Percentiles rank a stretch among this genome's conserved stretches.
phyloP scores from a whole-genome alignment of 1,140 invertebrate species.

The Anagrus nilaparvatae region DNA sequence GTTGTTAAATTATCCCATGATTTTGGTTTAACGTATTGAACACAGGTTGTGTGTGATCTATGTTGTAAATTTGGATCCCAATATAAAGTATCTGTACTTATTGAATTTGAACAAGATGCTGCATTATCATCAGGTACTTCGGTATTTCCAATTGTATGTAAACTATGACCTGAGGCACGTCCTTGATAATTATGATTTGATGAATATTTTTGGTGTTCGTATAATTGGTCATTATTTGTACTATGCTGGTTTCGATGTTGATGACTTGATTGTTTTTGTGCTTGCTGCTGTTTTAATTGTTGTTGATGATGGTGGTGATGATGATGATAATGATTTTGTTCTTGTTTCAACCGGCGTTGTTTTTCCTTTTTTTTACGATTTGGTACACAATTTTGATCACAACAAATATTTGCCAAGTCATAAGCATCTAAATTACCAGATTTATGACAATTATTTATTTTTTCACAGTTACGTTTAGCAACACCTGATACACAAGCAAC shows the following conservation, averaged over 20 bases:
- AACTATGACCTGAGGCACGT: conserved; percentile 59
- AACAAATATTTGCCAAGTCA: conserved; percentile 71
- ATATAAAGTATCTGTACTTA: conserved; percentile 74
- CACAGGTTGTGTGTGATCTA: conserved; percentile 41
- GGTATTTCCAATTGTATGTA: conserved; percentile 70
- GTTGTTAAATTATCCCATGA: conserved; percentile 80
- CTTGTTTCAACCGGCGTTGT: conserved; percentile 28
- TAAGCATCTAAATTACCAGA: conserved; percentile 73
- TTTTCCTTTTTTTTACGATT: conserved; percentile 51
- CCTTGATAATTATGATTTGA: conserved; percentile 30
- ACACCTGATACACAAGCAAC: too few species aligned
- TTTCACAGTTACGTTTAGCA: too few species aligned
- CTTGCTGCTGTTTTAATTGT: conserved; percentile 24
- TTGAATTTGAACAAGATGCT: conserved; percentile 69
- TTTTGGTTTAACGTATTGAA: conserved; percentile 65
- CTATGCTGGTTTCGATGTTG: conserved; percentile 26
- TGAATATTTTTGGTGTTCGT: conserved; percentile 22
- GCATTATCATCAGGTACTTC: conserved; percentile 56
- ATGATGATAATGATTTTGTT: conserved; percentile 23
- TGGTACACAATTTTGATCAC: conserved; percentile 72
- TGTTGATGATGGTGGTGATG: conserved; percentile 30
- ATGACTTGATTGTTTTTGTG: conserved; percentile 19
- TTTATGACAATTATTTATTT: too few species aligned
- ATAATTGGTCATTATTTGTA: conserved; percentile 29
- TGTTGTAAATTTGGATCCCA: conserved; percentile 58